These are phyloP conservation scores for Minunthozetes semirufus DNA, from an alignment of 2,888 invertebrate genomes.

Conservation along the genomic window DNA sequence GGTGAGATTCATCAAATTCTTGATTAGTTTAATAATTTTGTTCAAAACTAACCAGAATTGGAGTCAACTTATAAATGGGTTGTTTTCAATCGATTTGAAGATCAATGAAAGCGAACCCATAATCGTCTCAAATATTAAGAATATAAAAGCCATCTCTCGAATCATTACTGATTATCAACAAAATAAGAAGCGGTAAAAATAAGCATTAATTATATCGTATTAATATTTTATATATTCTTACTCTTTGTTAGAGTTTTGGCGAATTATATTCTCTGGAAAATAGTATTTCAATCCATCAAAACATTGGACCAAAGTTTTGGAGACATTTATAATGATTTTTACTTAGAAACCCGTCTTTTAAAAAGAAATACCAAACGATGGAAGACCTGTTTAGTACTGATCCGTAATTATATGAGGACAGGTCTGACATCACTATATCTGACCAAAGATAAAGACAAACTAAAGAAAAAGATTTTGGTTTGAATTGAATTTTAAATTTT, in stretches of 20 bases:
- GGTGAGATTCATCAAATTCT: no score
- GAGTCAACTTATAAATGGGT: no score
- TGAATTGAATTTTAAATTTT: background rate
- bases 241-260: background rate
- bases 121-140: background rate
- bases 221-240: background rate
- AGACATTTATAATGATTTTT: background rate
- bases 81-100: no score
- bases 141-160: background rate
- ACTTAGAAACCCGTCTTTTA: background rate
- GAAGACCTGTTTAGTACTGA: background rate
- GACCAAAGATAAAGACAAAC: background rate
- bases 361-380: background rate
- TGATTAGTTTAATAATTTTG: no score
- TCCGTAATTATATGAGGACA: background rate
- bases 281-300: background rate
- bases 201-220: background rate
- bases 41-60: no score
- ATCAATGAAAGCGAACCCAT: background rate
- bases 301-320: background rate
- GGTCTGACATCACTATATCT: background rate
- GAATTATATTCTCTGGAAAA: constrained; percentile 20
- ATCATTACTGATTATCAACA: background rate
- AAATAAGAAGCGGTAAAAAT: background rate
- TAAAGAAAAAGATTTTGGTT: background rate